Conservation (phyloP, 2,113 vertebrate genomes). For the Canis aureus region DNA sequence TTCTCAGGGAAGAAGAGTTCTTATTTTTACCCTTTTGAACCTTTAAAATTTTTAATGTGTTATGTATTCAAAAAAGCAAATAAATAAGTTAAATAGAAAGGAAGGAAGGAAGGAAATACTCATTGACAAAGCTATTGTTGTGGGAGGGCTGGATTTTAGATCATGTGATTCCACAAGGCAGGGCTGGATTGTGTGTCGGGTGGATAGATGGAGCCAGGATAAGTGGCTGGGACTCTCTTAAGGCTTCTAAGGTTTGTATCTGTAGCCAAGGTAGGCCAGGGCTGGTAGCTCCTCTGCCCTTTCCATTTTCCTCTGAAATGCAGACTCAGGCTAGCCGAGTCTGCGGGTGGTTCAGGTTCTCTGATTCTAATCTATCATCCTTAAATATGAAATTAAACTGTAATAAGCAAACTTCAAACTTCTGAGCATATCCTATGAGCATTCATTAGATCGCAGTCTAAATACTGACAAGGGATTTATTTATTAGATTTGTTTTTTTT, state of each 20-base stretch:
- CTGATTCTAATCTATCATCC: not conserved
- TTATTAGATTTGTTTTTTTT: constrained; percentile 29
- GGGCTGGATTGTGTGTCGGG: not conserved
- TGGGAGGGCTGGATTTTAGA: constrained; percentile 32
- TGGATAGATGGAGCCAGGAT: not conserved
- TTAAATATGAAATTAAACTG: constrained; percentile 21
- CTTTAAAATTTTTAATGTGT: constrained; percentile 50
- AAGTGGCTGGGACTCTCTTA: not conserved
- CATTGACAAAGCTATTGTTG: constrained; percentile 20
- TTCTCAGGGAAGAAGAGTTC: not conserved
- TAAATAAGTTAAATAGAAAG: not conserved
- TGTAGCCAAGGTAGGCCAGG: not conserved
- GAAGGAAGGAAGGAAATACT: constrained; percentile 47
- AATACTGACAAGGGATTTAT: not conserved
- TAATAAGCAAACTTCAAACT: not conserved
- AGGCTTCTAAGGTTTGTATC: not conserved
- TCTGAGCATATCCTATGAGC: not conserved
- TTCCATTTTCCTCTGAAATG: not conserved
- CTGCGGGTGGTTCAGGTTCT: not conserved
- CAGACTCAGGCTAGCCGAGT: not conserved
- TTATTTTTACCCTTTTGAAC: not conserved
- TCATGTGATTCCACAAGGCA: not conserved
- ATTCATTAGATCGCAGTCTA: not conserved
- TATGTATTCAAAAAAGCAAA: constrained; percentile 12
- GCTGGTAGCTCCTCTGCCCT: not conserved